Conservation (phyloP, 2,797 vertebrate genomes). For the Rhinichthys osculus region DNA sequence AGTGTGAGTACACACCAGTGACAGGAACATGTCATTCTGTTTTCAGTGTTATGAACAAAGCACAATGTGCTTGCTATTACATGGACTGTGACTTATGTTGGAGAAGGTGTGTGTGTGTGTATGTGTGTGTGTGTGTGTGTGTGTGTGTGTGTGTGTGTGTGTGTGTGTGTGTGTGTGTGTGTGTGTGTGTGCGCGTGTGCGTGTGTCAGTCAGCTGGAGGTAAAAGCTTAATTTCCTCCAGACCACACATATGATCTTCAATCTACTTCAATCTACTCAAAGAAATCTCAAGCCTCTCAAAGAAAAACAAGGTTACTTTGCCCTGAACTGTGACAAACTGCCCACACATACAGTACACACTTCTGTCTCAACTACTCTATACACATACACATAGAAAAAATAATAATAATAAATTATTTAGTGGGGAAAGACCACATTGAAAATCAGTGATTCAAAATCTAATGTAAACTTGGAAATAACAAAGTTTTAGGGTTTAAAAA, state of each 20-base stretch:
- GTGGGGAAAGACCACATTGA: not conserved
- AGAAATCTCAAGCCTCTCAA: constrained; percentile 3
- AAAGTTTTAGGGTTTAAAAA: not conserved
- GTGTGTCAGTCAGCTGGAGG: not conserved
- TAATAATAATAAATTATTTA: not conserved
- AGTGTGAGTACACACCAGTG: constrained; percentile 19
- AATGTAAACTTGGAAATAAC: not conserved
- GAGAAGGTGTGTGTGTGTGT: not conserved
- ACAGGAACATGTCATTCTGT: not conserved
- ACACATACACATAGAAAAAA: not conserved
- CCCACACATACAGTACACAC: constrained; percentile 1
- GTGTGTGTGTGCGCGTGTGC: not conserved
- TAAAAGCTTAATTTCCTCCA: constrained; percentile 45
- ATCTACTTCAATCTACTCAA: not conserved
- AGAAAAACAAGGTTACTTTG: not conserved
- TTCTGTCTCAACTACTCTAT: too few relatives aligned
- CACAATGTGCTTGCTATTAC: constrained; percentile 4
- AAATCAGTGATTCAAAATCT: not conserved
- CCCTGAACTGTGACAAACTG: not conserved
- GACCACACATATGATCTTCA: not conserved
- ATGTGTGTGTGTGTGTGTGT: not conserved
- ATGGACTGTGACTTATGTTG: not conserved
- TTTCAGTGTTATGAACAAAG: not conserved
- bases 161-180: too few relatives aligned
- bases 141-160: not conserved